A percentile compares a stretch with the other conserved stretches of the same genome.
Evolutionary conservation across 2,888 invertebrate species (phyloP).

Genomic region (Agrenia bidenticulata): DNA sequence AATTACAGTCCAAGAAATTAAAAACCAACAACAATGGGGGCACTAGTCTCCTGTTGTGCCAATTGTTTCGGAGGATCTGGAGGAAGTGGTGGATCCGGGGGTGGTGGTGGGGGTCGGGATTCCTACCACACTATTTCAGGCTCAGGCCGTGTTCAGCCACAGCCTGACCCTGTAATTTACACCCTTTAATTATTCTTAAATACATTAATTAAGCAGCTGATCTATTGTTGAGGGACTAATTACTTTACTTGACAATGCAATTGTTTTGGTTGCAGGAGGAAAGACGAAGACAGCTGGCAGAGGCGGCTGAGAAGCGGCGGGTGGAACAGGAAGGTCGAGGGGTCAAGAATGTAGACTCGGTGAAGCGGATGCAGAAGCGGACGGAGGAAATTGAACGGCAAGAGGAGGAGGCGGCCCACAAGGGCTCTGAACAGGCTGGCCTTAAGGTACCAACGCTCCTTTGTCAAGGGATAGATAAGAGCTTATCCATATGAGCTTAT

Average conservation of each 20-base stretch:
- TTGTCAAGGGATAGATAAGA: no score
- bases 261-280: slow-evolving; percentile 33
- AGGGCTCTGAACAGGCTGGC: slow-evolving; percentile 16
- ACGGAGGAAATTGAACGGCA: slow-evolving; percentile 29
- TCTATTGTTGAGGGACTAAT: no score
- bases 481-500: no score
- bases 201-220: no score
- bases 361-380: slow-evolving; percentile 31
- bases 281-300: slow-evolving; percentile 41
- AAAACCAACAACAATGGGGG: slow-evolving; percentile 30
- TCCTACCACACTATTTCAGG: slow-evolving; percentile 23
- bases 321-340: slow-evolving; percentile 36
- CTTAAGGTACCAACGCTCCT: slow-evolving; percentile 21
- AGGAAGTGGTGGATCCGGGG: slow-evolving; percentile 8
- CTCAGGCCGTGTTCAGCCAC: not conserved
- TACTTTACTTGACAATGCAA: no score
- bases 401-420: slow-evolving; percentile 23
- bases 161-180: slow-evolving; percentile 29
- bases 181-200: not conserved
- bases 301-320: slow-evolving; percentile 43
- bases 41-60: slow-evolving; percentile 18
- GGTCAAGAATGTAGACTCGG: slow-evolving; percentile 40
- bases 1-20: no score
- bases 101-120: slow-evolving; percentile 14
- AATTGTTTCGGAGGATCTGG: not conserved